A percentile compares a stretch with the other conserved stretches of the same genome.
Evolutionary conservation across 2,113 vertebrate genomes (phyloP).

Genomic region (Dasypus novemcinctus): DNA sequence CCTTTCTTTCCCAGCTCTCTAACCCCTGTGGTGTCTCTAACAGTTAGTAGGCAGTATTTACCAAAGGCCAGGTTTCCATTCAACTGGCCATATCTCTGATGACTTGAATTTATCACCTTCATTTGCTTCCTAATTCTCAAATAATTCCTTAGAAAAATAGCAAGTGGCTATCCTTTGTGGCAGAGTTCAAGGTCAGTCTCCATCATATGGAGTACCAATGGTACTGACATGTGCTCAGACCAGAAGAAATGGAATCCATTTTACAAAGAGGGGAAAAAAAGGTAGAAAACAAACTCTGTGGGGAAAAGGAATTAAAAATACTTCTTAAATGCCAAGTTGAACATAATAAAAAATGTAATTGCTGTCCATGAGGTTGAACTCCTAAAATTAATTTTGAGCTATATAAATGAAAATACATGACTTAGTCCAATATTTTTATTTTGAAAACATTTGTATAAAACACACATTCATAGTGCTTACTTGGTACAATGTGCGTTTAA

Average conservation of each 20-base stretch:
- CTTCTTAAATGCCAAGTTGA: background rate
- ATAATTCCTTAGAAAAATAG: background rate
- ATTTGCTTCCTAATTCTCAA: background rate
- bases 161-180: background rate
- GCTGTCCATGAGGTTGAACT: background rate
- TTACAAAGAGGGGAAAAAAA: background rate
- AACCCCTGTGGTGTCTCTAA: background rate
- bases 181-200: background rate
- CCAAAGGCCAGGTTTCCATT: background rate
- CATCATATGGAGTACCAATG: background rate
- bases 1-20: background rate
- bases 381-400: slow-evolving; percentile 19
- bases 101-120: background rate
- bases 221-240: background rate
- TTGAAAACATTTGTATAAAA: background rate
- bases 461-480: background rate
- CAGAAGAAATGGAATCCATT: background rate
- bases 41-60: background rate
- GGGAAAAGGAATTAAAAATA: background rate
- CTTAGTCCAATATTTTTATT: background rate
- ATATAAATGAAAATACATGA: background rate
- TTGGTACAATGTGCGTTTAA: background rate
- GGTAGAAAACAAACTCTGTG: background rate
- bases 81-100: background rate
- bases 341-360: background rate